Percentiles rank a stretch among this genome's conserved stretches.
Conservation (phyloP, 1,140 invertebrate genomes). For the Telenomus remus region DNA sequence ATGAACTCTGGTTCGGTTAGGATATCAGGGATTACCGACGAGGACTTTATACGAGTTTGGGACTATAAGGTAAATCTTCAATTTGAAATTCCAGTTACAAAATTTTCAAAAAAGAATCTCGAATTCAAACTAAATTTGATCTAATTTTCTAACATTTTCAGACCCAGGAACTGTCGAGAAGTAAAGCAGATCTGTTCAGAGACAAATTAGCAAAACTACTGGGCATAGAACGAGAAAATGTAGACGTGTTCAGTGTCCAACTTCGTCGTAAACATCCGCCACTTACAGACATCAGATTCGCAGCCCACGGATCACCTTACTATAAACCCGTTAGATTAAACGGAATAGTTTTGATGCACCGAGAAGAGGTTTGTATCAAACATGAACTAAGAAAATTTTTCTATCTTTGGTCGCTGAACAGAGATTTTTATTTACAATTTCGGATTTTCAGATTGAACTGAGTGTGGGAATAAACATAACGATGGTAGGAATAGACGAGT, state of each 20-base stretch:
- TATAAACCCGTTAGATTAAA: constrained; percentile 95
- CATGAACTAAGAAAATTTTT: too few relatives aligned
- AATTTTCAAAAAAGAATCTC: too few relatives aligned
- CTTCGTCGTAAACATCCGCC: constrained; percentile 89
- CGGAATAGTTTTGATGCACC: constrained; percentile 94
- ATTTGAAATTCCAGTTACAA: constrained; percentile 18
- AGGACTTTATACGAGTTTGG: constrained; percentile 96
- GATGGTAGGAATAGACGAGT: constrained; percentile 98
- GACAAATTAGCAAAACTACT: constrained; percentile 90
- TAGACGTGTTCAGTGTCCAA: constrained; percentile 97
- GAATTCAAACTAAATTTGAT: too few relatives aligned
- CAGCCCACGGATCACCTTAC: constrained; percentile 96
- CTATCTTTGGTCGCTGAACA: too few relatives aligned
- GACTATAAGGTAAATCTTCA: constrained; percentile 83
- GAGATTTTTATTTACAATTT: background rate
- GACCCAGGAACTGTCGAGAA: constrained; percentile 87
- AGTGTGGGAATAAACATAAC: constrained; percentile 96
- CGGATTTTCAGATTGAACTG: constrained; percentile 84
- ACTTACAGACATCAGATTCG: constrained; percentile 93
- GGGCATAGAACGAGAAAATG: constrained; percentile 89
- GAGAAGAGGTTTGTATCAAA: constrained; percentile 80
- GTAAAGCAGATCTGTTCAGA: constrained; percentile 91
- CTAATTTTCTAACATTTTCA: constrained; percentile 59
- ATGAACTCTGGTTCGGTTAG: constrained; percentile 95
- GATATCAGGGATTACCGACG: constrained; percentile 94